Evolutionary conservation across 35 echinoderm and acorn worm genomes (phyloP).

Genomic region (Patiria miniata): DNA sequence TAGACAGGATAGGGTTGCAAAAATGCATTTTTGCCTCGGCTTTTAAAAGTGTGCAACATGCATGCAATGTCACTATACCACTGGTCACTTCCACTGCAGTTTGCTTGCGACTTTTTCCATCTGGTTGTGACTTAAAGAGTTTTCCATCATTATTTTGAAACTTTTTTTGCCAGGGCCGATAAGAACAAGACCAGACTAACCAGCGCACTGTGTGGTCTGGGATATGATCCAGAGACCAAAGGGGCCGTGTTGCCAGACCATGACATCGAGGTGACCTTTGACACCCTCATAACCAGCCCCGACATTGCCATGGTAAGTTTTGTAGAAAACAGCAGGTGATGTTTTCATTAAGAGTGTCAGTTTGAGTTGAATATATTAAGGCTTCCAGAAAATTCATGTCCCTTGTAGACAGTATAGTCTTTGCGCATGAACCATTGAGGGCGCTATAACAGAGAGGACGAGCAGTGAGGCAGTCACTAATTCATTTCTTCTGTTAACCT

Average conservation of each 20-base stretch:
- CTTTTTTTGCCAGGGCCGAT: conserved; percentile 58
- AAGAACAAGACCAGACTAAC: conserved; percentile 67
- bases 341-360: background rate
- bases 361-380: background rate
- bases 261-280: conserved; percentile 94
- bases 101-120: too few relatives aligned
- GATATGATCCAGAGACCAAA: conserved; percentile 69
- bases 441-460: too few relatives aligned
- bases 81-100: too few relatives aligned
- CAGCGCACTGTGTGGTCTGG: conserved; percentile 87
- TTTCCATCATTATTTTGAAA: too few relatives aligned
- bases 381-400: background rate
- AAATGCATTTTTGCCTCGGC: too few relatives aligned
- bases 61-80: too few relatives aligned
- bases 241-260: conserved; percentile 78
- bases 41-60: too few relatives aligned
- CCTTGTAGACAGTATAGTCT: background rate
- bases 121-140: too few relatives aligned
- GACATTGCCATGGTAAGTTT: conserved; percentile 79
- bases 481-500: too few relatives aligned
- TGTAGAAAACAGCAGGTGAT: background rate
- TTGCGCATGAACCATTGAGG: too few relatives aligned
- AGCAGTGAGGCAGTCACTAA: too few relatives aligned
- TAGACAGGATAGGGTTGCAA: too few relatives aligned
- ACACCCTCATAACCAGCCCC: conserved; percentile 71